Base-by-base conservation (phyloP, 1,140 invertebrate genomes). In the Manduca sexta region DNA sequence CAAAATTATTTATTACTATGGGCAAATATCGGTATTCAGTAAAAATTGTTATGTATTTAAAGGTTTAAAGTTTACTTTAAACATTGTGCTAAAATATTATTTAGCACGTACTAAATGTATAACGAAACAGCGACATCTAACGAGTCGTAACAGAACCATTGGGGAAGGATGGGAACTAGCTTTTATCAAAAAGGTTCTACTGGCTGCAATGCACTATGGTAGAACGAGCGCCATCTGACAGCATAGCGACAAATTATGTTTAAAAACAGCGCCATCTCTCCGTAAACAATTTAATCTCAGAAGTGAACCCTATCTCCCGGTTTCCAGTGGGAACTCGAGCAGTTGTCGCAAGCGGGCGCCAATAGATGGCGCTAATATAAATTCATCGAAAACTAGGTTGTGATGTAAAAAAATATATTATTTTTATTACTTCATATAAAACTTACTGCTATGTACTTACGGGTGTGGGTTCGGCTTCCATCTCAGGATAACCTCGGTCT, bases 391-490 rank as follows among this genome's bases (percentile, higher is more conserved):
- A 57, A 52, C 49, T 45, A 31, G 16, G 53, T 50, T 63, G 49
- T 57, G 38, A 60, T 60, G 52, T 54, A 45, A 39, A 54, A 43
- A 50, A 29, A 37, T 47, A 38, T 17, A 34, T 34, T 34, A 34
- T 12, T 11, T 15, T 17, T 18, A 17, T 34, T 13, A 15, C 12
- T 35, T 7, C 11, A 45, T n/a, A 44, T 49, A 29, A 18, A 56
- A 39, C 31, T 40, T 47, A 34, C 49, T 15, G 31, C 18, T 64
- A 52, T 12, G 48, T 73, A 82, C 76, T 80, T 49, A 83, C 79
- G 71, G 71, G 70, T 77, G 65, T 67, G 58, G 62, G 73, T 53
- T 69, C 52, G 59, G 57, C 55, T 40, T 52, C 46, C 76, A 75
- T 79, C 42, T 40, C 69, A 46, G 49, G 55, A 52, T 52, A 50